These are phyloP conservation scores for Seriola rivoliana DNA, from an alignment of 2,113 vertebrate genomes.

Conservation along the genomic window DNA sequence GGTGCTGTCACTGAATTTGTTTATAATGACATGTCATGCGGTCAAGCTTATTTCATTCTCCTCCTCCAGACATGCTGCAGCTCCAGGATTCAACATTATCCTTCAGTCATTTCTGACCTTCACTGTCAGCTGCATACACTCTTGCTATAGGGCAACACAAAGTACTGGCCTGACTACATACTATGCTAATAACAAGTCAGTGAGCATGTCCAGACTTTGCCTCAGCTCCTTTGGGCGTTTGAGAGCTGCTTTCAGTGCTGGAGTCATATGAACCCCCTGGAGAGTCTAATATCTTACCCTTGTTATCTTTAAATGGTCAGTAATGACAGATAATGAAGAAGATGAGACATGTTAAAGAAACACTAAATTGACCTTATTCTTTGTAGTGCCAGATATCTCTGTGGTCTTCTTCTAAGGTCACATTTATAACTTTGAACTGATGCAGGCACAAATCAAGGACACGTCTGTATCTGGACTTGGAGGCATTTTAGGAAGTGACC, in stretches of 20 bases:
- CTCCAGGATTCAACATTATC: background rate
- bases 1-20: background rate
- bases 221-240: background rate
- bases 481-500: constrained; percentile 53
- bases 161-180: constrained; percentile 9
- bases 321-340: constrained; percentile 2
- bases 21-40: background rate
- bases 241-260: constrained; percentile 1
- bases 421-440: constrained; percentile 11
- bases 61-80: constrained; percentile 22
- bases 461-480: constrained; percentile 21
- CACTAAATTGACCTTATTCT: background rate
- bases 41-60: background rate
- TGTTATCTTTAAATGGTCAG: constrained; percentile 6
- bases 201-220: constrained; percentile 17
- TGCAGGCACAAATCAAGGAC: constrained; percentile 37
- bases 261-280: background rate
- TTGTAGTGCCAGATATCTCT: background rate
- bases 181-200: constrained; percentile 21
- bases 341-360: background rate
- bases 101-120: constrained; percentile 26
- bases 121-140: constrained; percentile 13
- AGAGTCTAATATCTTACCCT: constrained; percentile 11
- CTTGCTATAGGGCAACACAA: constrained; percentile 13
- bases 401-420: background rate